Evolutionary conservation across 2,797 vertebrate genomes (phyloP).

Genomic region (Enteromius paludinosus): DNA sequence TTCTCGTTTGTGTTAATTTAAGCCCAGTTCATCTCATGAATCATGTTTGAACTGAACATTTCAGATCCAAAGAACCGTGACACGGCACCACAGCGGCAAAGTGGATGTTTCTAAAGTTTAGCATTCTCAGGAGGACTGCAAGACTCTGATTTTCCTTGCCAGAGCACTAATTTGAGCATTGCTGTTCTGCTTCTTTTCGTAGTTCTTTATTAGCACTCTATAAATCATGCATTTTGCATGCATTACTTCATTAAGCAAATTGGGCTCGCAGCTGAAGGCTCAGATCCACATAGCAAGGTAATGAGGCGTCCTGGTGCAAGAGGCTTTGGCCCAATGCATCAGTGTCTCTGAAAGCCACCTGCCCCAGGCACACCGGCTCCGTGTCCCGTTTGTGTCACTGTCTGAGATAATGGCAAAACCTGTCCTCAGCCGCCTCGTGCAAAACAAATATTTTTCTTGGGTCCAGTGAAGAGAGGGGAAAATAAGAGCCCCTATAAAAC

Average conservation of each 20-base stretch:
- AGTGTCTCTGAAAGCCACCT: slow-evolving; percentile 52
- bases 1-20: not conserved
- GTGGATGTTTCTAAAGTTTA: slow-evolving; percentile 64
- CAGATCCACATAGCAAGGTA: slow-evolving; percentile 51
- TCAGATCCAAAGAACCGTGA: not conserved
- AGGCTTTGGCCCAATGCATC: slow-evolving; percentile 2
- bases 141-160: slow-evolving; percentile 66
- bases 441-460: slow-evolving; percentile 83
- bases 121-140: slow-evolving; percentile 62
- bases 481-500: slow-evolving; percentile 71
- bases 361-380: slow-evolving; percentile 31
- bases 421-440: slow-evolving; percentile 67
- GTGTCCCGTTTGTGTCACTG: slow-evolving; percentile 58
- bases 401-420: slow-evolving; percentile 79
- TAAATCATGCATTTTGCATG: slow-evolving; percentile 64
- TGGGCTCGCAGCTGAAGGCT: slow-evolving; percentile 51
- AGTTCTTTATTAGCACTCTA: slow-evolving; percentile 58
- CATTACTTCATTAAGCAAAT: slow-evolving; percentile 69
- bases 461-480: slow-evolving; percentile 73
- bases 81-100: slow-evolving; percentile 21
- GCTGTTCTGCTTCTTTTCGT: slow-evolving; percentile 56
- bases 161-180: slow-evolving; percentile 64
- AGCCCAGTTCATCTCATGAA: not conserved
- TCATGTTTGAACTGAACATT: not conserved
- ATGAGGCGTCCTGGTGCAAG: slow-evolving; percentile 18